Conservation (phyloP, 1,140 invertebrate species). For the Ectropis grisescens region DNA sequence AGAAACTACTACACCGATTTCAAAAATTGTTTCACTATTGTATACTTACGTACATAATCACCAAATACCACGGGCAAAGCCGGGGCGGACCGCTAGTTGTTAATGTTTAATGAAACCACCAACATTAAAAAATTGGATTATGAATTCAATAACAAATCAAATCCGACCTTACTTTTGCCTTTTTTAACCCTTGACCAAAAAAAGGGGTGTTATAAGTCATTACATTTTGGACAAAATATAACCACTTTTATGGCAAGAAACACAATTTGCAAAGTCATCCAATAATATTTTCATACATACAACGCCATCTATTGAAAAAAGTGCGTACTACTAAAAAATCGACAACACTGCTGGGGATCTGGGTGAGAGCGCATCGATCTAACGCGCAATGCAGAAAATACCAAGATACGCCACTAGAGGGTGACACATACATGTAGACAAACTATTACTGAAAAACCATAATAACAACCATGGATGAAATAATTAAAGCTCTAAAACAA, state of each 20-base stretch:
- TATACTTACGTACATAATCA: too few relatives aligned
- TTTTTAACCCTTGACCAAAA: too few relatives aligned
- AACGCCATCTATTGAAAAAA: conserved; percentile 1
- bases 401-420: conserved; percentile 1
- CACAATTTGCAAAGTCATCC: conserved; percentile 1
- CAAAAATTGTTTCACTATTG: too few relatives aligned
- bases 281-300: background rate
- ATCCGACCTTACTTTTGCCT: too few relatives aligned
- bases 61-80: too few relatives aligned
- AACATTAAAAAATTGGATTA: too few relatives aligned
- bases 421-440: background rate
- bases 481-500: background rate
- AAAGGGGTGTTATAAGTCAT: too few relatives aligned
- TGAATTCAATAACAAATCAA: too few relatives aligned
- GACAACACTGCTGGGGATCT: background rate
- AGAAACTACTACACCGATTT: too few relatives aligned
- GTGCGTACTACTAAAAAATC: background rate
- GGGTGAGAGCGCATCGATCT: background rate
- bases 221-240: background rate
- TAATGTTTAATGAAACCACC: too few relatives aligned
- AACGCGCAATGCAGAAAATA: background rate
- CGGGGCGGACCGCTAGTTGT: too few relatives aligned
- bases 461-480: background rate
- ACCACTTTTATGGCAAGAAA: background rate
- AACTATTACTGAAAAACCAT: conserved; percentile 1